Base-by-base conservation (phyloP, 2,113 vertebrate genomes). In the Spea multiplicata region DNA sequence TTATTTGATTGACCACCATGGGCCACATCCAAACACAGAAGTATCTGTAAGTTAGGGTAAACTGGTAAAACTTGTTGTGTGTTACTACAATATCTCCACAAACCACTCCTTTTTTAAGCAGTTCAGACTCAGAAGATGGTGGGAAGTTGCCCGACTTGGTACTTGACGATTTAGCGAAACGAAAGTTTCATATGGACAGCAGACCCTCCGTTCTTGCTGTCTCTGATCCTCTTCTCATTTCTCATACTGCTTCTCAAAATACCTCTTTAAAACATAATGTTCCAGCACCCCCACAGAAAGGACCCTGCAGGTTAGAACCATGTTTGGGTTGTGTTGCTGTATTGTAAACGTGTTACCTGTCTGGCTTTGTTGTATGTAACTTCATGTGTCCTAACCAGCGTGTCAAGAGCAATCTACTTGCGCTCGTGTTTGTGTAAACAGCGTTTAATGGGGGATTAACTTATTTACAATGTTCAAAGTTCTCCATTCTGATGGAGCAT, bases 81-180 rank as follows among this genome's bases (percentile, higher is more conserved):
- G 30, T 30, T 30, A 30, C 30, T 30, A 30, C 30, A 30, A 1
- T 30, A 2, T 30, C 30, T 30, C 30, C 30, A 30, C 30, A 30
- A 30, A 30, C 30, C 30, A 30, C 48, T 6, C 59, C 9, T 68
- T 73, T 74, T 68, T 66, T 8, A 68, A 95, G 93, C 84, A 89
- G 82, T 84, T 94, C 91, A 3, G 93, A 94, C 81, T 93, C 92
- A 0, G 93, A 95, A 76, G 81, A 86, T 5, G 93, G 93, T 65
- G 86, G 83, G 88, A 85, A 88, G 91, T 10, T 92, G 66, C 94
- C 94, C 0, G 93, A 94, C 7, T 0, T 94, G 67, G 83, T 95
- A 84, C 89, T 90, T 88, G 94, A 95, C 81, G 95, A 96, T 88
- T 91, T 97, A 84, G 94, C 94, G 82, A 91, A 92, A 61, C 88